phyloP scores from a whole-genome alignment of 2,113 vertebrate species.

The Marmota monax region DNA sequence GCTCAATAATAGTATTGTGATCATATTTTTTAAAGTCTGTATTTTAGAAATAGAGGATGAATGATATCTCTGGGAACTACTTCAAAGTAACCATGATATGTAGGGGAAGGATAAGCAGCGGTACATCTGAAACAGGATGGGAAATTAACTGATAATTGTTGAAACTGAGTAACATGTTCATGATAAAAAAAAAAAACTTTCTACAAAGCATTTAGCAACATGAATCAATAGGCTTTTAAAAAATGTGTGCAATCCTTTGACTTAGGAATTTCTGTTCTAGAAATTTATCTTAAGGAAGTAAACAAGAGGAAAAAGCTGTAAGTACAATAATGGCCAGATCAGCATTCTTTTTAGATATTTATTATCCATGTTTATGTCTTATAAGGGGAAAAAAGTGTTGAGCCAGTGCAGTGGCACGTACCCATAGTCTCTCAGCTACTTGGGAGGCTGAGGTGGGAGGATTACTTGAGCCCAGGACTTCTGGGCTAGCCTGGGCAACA shows the following conservation, averaged over 20 bases:
- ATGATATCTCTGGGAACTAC: neutral
- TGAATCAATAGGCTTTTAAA: neutral
- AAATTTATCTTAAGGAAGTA: constrained; percentile 43
- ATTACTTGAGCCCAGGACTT: neutral
- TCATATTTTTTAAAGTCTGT: neutral
- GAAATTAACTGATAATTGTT: neutral
- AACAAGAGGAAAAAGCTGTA: neutral
- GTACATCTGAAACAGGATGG: neutral
- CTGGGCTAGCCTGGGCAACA: neutral
- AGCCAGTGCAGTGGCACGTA: neutral
- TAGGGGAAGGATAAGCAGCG: neutral
- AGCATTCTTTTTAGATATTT: constrained; percentile 20
- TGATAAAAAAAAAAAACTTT: neutral
- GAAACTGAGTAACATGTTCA: neutral
- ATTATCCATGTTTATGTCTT: neutral
- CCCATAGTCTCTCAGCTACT: neutral
- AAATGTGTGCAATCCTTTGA: neutral
- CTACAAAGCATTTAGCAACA: neutral
- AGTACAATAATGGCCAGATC: constrained; percentile 5
- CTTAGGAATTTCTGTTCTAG: constrained; percentile 34
- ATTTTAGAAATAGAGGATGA: neutral
- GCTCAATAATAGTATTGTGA: neutral
- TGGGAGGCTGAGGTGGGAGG: neutral
- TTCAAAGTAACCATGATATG: neutral
- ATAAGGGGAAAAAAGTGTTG: neutral